Conservation (phyloP, 2,797 vertebrate species). For the Chloroceryle amazona region DNA sequence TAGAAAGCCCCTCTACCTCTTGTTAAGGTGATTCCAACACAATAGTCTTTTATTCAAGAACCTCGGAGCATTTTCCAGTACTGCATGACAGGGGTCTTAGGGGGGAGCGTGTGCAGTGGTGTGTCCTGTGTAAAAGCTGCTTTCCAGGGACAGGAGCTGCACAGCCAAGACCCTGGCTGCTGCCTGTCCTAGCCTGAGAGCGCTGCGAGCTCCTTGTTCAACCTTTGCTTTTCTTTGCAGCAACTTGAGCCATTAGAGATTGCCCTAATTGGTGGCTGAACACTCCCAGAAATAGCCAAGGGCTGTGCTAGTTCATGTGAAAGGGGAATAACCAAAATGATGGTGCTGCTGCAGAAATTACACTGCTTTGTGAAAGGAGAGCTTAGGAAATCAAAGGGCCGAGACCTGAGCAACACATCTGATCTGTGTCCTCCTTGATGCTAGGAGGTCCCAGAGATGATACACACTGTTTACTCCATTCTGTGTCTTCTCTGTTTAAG, state of each 20-base stretch:
- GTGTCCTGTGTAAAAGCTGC: background rate
- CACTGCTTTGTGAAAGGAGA: background rate
- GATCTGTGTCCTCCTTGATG: background rate
- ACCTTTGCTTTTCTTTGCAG: background rate
- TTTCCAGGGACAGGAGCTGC: background rate
- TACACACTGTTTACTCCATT: background rate
- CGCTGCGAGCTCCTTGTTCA: background rate
- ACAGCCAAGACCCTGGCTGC: background rate
- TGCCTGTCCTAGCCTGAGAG: background rate
- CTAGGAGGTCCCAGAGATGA: background rate
- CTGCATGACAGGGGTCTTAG: fast-evolving
- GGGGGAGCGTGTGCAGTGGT: background rate
- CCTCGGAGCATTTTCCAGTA: background rate
- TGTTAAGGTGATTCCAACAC: background rate
- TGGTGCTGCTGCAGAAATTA: background rate
- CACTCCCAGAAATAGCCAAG: background rate
- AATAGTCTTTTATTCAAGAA: fast-evolving
- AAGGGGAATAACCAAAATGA: background rate
- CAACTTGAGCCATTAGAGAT: background rate
- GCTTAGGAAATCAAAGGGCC: background rate
- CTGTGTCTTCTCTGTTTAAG: background rate
- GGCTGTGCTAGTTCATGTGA: background rate
- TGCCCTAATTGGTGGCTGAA: background rate
- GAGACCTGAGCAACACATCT: background rate
- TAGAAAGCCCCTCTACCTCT: background rate